Conservation (phyloP, 2,113 vertebrate species). For the Lycocorax pyrrhopterus region DNA sequence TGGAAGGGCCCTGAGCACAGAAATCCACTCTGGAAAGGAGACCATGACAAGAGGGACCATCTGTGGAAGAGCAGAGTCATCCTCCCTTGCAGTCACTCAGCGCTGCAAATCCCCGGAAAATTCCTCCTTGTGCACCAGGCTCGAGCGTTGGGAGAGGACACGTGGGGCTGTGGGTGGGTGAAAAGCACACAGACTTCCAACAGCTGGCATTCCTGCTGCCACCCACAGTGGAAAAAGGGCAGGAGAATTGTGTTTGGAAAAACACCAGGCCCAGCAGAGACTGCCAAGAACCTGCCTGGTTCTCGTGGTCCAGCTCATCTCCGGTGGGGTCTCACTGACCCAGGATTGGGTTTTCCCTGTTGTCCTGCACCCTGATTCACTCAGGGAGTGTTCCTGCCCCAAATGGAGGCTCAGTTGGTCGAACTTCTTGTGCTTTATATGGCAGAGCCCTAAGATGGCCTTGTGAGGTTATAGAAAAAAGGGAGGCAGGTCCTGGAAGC, state of each 20-base stretch:
- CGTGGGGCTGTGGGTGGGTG: not conserved
- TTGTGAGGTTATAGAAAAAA: not conserved
- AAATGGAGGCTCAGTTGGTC: not conserved
- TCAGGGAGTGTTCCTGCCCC: not conserved
- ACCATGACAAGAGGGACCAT: not conserved
- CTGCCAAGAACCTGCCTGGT: not conserved
- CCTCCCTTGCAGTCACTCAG: not conserved
- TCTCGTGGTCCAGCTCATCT: rapidly evolving
- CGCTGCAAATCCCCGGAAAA: not conserved
- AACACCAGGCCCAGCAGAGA: not conserved
- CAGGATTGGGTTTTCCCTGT: not conserved
- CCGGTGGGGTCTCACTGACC: not conserved
- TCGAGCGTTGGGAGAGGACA: not conserved
- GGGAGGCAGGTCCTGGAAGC: not conserved
- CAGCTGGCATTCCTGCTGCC: not conserved
- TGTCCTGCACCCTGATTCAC: not conserved
- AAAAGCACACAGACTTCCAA: not conserved
- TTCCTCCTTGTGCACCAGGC: not conserved
- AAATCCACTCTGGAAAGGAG: not conserved
- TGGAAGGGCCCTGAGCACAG: not conserved
- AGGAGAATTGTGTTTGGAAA: not conserved
- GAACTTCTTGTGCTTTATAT: not conserved
- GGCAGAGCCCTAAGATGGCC: not conserved
- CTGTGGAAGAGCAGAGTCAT: not conserved
- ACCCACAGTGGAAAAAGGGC: not conserved